Evolutionary conservation across 2,113 vertebrate species (phyloP).

Genomic region (Bos javanicus): DNA sequence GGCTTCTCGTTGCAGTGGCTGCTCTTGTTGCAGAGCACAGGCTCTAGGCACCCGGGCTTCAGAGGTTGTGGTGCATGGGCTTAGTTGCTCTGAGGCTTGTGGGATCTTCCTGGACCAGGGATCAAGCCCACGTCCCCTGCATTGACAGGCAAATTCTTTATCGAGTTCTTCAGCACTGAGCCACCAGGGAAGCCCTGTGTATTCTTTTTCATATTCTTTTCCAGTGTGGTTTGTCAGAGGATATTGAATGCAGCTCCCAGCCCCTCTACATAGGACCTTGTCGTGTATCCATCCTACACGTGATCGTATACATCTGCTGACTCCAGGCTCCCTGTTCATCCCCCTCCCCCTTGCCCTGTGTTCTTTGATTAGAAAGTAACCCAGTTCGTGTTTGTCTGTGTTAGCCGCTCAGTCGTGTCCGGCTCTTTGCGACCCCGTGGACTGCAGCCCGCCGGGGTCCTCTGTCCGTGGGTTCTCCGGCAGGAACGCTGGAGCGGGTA

Average conservation of each 20-base stretch:
- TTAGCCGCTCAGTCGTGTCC: neutral
- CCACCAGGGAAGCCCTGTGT: neutral
- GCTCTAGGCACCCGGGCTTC: neutral
- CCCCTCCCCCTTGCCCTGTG: neutral
- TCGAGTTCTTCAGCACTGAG: neutral
- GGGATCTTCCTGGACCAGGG: neutral
- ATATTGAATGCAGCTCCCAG: no score
- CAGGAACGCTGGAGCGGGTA: neutral
- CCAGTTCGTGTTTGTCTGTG: rapidly evolving
- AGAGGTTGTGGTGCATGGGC: neutral
- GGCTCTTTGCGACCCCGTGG: rapidly evolving
- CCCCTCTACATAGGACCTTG: neutral
- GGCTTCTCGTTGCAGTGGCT: neutral
- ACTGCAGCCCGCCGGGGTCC: neutral
- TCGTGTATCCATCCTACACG: rapidly evolving
- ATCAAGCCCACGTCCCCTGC: neutral
- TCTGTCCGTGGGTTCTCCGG: neutral
- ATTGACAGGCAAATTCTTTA: neutral
- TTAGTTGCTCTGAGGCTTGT: neutral
- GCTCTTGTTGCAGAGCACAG: neutral
- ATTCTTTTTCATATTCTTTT: neutral
- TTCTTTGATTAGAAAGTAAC: rapidly evolving
- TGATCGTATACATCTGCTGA: rapidly evolving
- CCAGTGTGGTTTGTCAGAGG: neutral
- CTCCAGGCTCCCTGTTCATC: neutral